Conservation (phyloP, 1,140 invertebrate genomes). For the Chrysoperla carnea region DNA sequence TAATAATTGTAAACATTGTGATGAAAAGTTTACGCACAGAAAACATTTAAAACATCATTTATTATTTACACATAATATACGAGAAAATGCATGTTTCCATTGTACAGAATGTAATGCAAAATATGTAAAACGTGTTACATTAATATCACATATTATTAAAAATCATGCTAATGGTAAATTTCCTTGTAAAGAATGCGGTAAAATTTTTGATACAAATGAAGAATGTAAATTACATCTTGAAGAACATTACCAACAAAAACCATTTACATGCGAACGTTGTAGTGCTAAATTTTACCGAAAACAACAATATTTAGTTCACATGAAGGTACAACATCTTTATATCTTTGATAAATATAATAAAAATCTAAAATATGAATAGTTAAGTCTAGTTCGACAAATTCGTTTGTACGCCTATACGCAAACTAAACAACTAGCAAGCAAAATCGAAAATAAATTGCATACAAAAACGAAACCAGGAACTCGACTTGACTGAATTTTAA, state of each 20-base stretch:
- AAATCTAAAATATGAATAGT: too few species aligned
- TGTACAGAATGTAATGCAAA: conserved; percentile 17
- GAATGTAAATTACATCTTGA: conserved; percentile 16
- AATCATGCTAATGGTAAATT: conserved; percentile 18
- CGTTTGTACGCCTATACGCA: too few species aligned
- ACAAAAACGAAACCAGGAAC: too few species aligned
- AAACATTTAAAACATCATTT: conserved; percentile 22
- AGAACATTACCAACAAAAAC: conserved; percentile 16
- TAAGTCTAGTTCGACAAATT: too few species aligned
- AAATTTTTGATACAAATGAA: conserved; percentile 13
- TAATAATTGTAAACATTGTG: conserved; percentile 22
- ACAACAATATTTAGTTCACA: conserved; percentile 21
- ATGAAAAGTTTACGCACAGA: conserved; percentile 20
- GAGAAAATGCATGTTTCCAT: conserved; percentile 5
- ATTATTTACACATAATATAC: conserved; percentile 15
- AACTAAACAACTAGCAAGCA: too few species aligned
- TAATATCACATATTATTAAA: conserved; percentile 20
- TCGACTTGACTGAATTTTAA: too few species aligned
- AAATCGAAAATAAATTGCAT: too few species aligned
- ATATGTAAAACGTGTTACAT: conserved; percentile 19
- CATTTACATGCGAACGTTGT: conserved; percentile 20
- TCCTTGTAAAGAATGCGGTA: conserved; percentile 20
- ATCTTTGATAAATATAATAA: too few species aligned
- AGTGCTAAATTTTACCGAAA: conserved; percentile 19
- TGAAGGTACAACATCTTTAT: too few species aligned